Evolutionary conservation across 64 coral and sea anemone genomes (phyloP).

Genomic region (Stichodactyla helianthus): DNA sequence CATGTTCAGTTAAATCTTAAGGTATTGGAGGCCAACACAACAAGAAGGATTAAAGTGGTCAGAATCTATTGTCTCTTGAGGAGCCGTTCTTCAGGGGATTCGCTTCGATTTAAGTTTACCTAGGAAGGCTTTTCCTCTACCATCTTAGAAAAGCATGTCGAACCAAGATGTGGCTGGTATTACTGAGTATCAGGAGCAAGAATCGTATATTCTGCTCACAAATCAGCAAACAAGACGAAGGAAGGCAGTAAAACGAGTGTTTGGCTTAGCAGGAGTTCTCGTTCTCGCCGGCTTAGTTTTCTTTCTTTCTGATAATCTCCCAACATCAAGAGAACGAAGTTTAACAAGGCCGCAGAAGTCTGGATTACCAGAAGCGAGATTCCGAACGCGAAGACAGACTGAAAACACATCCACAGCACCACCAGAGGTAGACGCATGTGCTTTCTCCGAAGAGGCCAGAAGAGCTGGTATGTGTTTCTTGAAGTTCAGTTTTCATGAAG

Average conservation of each 20-base stretch:
- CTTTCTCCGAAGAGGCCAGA: constrained; percentile 12
- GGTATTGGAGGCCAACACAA: neutral
- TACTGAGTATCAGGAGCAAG: neutral
- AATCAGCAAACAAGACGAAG: neutral
- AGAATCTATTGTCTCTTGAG: neutral
- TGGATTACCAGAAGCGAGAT: neutral
- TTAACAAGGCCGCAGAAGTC: neutral
- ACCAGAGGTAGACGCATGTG: constrained; percentile 1
- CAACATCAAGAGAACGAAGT: neutral
- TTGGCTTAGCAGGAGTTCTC: neutral
- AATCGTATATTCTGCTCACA: neutral
- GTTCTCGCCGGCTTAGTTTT: neutral
- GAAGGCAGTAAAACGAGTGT: neutral
- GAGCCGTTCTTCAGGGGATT: neutral
- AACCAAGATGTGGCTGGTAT: neutral
- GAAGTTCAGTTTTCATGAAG: neutral
- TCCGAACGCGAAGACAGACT: neutral
- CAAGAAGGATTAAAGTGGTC: neutral
- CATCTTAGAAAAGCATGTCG: neutral
- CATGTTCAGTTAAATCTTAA: neutral
- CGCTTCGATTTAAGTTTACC: neutral
- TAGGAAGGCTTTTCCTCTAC: neutral
- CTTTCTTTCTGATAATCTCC: neutral
- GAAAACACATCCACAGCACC: neutral
- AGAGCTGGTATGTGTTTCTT: constrained; percentile 27